Evolutionary conservation across 1,140 invertebrate species (phyloP), one percentile per base, ranked within the genome.

Genomic region (Teleogryllus occipitalis): DNA sequence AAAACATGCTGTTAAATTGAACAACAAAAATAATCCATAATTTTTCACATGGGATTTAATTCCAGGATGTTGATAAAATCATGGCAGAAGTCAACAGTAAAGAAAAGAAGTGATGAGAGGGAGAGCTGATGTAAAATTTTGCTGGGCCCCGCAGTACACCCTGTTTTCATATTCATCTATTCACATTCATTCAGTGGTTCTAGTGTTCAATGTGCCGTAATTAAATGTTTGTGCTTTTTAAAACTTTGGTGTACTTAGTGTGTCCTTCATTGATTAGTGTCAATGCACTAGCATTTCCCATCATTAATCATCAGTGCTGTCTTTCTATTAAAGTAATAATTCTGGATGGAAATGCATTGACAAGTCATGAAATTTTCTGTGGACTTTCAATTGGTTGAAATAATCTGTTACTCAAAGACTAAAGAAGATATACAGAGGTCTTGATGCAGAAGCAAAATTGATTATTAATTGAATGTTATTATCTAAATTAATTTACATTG

Each of bases 61-160:
- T 83, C 80, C 82, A 84, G 83, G 83, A 84, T 81, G 82, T 84
- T 82, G 83, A 84, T 81, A 83, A 84, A 82, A 84, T 84, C 81
- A 83, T 84, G 83, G 82, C 82, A 80, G 83, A 82, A 83, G 82
- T 80, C 77, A 79, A 80, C 77, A 80, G 46, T 81, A 79, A 80
- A 79, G 54, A 65, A 72, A 80, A 76, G 76, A 81, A 81, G 78
- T 78, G 76, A 80, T 49, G 78, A 79, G 74, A 54, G 54, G 54
- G 54, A 39, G 48, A 78, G 47, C 48, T 49, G 77, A 27, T 49
- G 18, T 48, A 22, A 80, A 65, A 80, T 80, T 80, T 80, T 80
- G 49, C 79, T 80, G 79, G 54, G 54, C 75, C 78, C 78, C 76
- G 48, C 76, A 77, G 76, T 77, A 48, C 48, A 77, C 47, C 76